Evolutionary conservation across 1,140 invertebrate species (phyloP).

Genomic region (Meloidogyne floridensis): DNA sequence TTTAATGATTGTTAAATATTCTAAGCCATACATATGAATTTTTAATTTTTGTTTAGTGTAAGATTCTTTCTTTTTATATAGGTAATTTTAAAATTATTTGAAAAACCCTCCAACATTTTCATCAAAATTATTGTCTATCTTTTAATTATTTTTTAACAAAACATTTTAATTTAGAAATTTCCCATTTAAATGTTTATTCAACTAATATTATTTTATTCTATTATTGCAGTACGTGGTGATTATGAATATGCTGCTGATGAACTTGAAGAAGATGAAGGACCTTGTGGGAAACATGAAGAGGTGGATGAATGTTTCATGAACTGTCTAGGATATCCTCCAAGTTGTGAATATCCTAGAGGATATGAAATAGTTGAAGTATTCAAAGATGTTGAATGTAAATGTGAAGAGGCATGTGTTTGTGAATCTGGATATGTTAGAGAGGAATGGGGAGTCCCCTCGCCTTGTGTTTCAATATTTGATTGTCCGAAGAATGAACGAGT

Average conservation of each 20-base stretch:
- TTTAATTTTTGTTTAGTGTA: no score
- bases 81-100: no score
- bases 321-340: not conserved
- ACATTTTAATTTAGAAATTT: no score
- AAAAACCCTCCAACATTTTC: no score
- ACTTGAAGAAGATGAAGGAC: not conserved
- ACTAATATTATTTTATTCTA: not conserved
- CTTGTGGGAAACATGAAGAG: not conserved
- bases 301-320: not conserved
- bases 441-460: not conserved
- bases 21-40: no score
- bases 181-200: not conserved
- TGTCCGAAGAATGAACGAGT: not conserved
- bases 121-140: no score
- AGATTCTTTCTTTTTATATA: no score
- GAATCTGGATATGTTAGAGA: not conserved
- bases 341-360: not conserved
- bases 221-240: not conserved
- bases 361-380: not conserved
- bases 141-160: no score
- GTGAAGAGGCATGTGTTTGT: slow-evolving; percentile 1
- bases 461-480: not conserved
- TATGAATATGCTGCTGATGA: no score
- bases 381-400: not conserved
- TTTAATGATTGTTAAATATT: no score